These are phyloP conservation scores for Centropristis striata DNA, from an alignment of 2,113 vertebrate species.

Conservation along the genomic window DNA sequence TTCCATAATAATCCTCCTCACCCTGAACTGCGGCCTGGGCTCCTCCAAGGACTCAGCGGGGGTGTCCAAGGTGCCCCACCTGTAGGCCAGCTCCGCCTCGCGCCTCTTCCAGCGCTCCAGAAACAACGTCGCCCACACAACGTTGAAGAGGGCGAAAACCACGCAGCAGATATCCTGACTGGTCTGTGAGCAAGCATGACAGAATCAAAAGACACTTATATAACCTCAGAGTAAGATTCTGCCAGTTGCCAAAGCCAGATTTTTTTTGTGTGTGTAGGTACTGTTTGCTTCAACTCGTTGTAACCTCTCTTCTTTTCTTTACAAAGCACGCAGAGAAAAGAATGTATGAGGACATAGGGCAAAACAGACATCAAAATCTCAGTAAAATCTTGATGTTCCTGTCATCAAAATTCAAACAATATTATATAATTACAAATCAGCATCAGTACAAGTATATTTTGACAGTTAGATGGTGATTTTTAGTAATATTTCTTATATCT, in stretches of 20 bases:
- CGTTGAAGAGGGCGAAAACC: conserved; percentile 96
- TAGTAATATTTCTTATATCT: not conserved
- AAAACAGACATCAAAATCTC: not conserved
- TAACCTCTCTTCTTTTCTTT: not conserved
- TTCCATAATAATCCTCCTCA: conserved; percentile 81
- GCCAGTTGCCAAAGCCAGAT: not conserved
- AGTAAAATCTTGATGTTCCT: not conserved
- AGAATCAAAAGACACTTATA: conserved; percentile 17
- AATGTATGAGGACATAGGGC: not conserved
- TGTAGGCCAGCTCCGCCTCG: conserved; percentile 95
- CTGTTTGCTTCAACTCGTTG: not conserved
- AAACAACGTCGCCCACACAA: conserved; percentile 96
- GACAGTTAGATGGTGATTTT: not conserved
- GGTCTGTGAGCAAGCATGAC: conserved; percentile 84
- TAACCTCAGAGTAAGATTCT: not conserved
- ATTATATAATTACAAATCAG: not conserved
- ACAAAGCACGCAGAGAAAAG: not conserved
- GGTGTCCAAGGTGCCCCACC: conserved; percentile 95
- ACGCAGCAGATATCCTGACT: conserved; percentile 97
- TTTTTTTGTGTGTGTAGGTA: not conserved
- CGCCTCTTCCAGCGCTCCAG: conserved; percentile 97
- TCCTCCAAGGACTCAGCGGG: conserved; percentile 95
- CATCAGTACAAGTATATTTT: not conserved
- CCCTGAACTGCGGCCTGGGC: conserved; percentile 95
- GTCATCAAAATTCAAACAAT: not conserved